Evolutionary conservation across 2,888 invertebrate genomes (phyloP), one percentile per base, ranked within the genome.

Genomic region (Acheta domesticus): DNA sequence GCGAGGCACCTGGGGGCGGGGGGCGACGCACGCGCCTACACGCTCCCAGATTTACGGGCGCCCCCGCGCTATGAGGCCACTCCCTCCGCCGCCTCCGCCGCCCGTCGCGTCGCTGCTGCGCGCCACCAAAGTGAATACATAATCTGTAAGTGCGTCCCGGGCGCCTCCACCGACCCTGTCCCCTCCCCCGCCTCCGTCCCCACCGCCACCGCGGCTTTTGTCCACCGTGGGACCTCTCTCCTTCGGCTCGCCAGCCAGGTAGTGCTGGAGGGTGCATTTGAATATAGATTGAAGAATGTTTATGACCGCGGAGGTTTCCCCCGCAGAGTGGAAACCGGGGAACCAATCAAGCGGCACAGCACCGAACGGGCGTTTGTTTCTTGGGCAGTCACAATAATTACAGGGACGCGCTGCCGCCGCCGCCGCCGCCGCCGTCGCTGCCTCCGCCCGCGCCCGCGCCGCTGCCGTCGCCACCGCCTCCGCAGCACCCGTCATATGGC

Each of bases 231-330:
- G n/a, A 19, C 76, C 48, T 49, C 20, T 48, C 76, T n/a, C 48
- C 48, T 48, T 48, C 76, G 49, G 36, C n/a, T 14, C 16, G n/a
- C 48, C 48, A n/a, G 48, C 49, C 20, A 36, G 36, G 76, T 20
- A 20, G 48, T 48, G 48, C 1, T 48, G 48, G 48, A 49, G 76
- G 48, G 48, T 76, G 49, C 78, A 79, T 79, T 77, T 78, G 77
- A 80, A 80, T 80, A 78, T 79, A 80, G 79, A 79, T 80, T 79
- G 80, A 79, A 80, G 78, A 80, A 49, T 78, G 79, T 79, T 76
- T 77, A 74, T 14, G 49, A 49, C 48, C 74, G 77, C 62, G 14
- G 62, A 14, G 77, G 76, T 76, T 49, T 48, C 76, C 49, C 48
- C 12, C 77, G 21, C 19, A 23, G 73, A 21, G 20, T 21, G 36